phyloP scores from a whole-genome alignment of 2,113 vertebrate genomes.

The Platanista minor region DNA sequence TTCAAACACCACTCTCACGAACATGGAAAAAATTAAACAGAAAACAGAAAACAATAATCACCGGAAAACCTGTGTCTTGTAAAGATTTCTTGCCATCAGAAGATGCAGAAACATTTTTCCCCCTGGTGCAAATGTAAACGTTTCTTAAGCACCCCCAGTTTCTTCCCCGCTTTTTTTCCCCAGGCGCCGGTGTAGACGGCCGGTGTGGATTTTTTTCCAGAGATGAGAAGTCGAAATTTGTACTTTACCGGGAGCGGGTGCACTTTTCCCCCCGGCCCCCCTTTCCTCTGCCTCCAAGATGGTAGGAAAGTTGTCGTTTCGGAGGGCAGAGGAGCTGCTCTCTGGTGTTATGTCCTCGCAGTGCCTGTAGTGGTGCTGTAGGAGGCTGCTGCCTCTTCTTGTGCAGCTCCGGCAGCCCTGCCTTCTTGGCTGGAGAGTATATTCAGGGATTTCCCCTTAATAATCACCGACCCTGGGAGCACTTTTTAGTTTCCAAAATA shows the following conservation, averaged over 20 bases:
- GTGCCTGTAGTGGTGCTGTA: conserved; percentile 99
- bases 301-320: conserved; percentile 98
- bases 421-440: conserved; percentile 94
- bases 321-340: conserved; percentile 83
- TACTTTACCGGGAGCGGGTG: conserved; percentile 37
- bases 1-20: not conserved
- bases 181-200: conserved; percentile 13
- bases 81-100: conserved; percentile 57
- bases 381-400: conserved; percentile 90
- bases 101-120: conserved; percentile 42
- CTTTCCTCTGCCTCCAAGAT: conserved; percentile 91
- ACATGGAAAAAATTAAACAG: not conserved
- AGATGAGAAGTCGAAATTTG: conserved; percentile 11
- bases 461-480: conserved; percentile 85
- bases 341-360: conserved; percentile 97
- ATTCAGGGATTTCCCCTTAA: conserved; percentile 89
- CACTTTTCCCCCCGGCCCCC: conserved; percentile 66
- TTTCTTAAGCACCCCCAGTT: conserved; percentile 55
- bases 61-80: conserved; percentile 54
- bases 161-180: not conserved
- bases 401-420: conserved; percentile 94
- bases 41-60: conserved; percentile 48
- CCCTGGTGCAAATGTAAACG: conserved; percentile 57
- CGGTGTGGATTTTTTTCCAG: not conserved
- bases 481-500: conserved; percentile 85